Evolutionary conservation across 2,888 invertebrate species (phyloP), one percentile per base, ranked within the genome.

Genomic region (Platypus cylindrus): DNA sequence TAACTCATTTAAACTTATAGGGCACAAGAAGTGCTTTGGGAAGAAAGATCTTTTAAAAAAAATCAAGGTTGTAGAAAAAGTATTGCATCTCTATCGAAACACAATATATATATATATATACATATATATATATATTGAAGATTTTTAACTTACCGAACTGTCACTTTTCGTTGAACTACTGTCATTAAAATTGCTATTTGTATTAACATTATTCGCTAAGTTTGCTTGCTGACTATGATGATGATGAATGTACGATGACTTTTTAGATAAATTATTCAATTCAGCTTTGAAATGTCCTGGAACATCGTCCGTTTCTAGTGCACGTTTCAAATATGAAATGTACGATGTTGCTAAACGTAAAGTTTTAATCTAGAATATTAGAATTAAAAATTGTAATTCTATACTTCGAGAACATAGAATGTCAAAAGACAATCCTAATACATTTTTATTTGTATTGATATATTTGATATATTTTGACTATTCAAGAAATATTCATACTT

Each of bases 271-370:
- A 17, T 56, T 53, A 14, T 73, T 73, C 15, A 90, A 68, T 54
- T 93, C 91, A 0, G 90, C 91, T 34, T 86, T 73, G 66, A 93
- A 93, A 0, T 81, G 87, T 7, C 78, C 79, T 0, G 79, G 79
- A 0, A 83, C 78, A 45, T 80, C 86, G 52, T 89, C 87, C 36
- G 83, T 84, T 56, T 87, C 82, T 48, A 95, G 60, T 1, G 93
- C 84, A 45, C 83, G 82, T 65, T 89, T 87, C 36, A 95, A 70
- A 62, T 93, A 93, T 3, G 85, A 82, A 49, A 91, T 91, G 63
- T 91, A 93, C 0, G 84, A 82, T 1, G 89, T 94, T 0, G 94
- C 94, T 51, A 95, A 65, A 40, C 93, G 73, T 17, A 95, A 69
- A 0, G 94, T 95, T 65, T 95, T 95, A 13, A 43, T 43, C 43